Evolutionary conservation across 2,113 vertebrate species (phyloP).

Genomic region (Furnarius figulus): DNA sequence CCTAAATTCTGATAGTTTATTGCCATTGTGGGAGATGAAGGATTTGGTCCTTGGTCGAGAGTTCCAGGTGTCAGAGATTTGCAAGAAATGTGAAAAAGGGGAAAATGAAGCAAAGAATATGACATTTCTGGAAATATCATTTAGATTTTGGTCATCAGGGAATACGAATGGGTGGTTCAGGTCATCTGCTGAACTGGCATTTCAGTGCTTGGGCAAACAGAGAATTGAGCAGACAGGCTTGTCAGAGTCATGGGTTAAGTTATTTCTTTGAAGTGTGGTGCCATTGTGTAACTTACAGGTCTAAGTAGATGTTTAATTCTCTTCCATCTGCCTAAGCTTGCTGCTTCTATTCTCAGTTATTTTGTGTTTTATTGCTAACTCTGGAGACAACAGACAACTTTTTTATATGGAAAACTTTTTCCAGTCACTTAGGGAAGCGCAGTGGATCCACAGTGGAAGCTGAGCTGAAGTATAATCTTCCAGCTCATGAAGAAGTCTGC

Average conservation of each 20-base stretch:
- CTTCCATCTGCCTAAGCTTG: neutral
- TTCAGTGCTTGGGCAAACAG: conserved; percentile 22
- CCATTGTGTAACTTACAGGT: neutral
- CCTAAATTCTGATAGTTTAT: conserved; percentile 52
- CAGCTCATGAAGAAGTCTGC: neutral
- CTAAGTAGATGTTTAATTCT: neutral
- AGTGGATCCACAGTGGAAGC: neutral
- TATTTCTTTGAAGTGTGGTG: conserved; percentile 22
- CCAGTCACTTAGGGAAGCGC: neutral
- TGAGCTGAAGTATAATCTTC: neutral
- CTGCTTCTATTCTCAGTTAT: neutral
- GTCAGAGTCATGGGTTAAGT: conserved; percentile 8
- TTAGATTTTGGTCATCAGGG: conserved; percentile 44
- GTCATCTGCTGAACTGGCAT: conserved; percentile 50
- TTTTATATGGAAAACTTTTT: neutral
- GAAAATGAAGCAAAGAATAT: conserved; percentile 13
- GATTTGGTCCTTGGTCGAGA: conserved; percentile 11
- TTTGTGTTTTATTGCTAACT: neutral
- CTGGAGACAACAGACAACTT: neutral
- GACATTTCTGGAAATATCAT: conserved; percentile 58
- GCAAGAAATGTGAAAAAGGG: conserved; percentile 2
- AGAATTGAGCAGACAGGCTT: neutral
- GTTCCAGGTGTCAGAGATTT: conserved; percentile 49
- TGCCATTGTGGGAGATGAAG: conserved; percentile 33
- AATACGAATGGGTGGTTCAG: conserved; percentile 24